Percentiles rank a stretch among this genome's conserved stretches.
Evolutionary conservation across 2,888 invertebrate genomes (phyloP).

Genomic region (Pedicia rivosa): DNA sequence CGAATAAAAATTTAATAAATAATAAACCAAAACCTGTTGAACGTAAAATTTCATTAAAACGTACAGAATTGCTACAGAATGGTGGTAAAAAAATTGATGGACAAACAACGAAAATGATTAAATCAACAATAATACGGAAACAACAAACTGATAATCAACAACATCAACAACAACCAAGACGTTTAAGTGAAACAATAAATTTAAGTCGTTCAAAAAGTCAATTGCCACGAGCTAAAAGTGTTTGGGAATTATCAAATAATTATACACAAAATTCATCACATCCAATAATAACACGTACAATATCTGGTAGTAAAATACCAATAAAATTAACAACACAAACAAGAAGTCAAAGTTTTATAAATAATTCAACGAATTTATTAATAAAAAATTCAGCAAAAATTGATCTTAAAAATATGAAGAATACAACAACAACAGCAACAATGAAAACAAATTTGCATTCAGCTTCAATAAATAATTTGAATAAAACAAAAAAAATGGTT

Average conservation of each 20-base stretch:
- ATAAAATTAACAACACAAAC: slow-evolving; percentile 24
- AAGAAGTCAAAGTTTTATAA: slow-evolving; percentile 21
- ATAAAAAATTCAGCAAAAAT: too few relatives aligned
- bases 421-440: too few relatives aligned
- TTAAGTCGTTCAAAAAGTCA: slow-evolving; percentile 13
- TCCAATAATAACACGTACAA: slow-evolving; percentile 20
- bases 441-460: neutral
- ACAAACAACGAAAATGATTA: neutral
- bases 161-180: slow-evolving; percentile 17
- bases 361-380: neutral
- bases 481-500: neutral
- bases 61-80: neutral
- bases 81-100: too few relatives aligned
- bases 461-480: neutral
- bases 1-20: too few relatives aligned
- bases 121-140: too few relatives aligned
- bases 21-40: slow-evolving; percentile 1
- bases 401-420: neutral
- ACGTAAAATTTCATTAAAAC: neutral
- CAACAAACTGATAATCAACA: too few relatives aligned
- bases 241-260: slow-evolving; percentile 34
- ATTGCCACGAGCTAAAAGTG: slow-evolving; percentile 37
- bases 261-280: neutral
- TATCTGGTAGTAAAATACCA: slow-evolving; percentile 45
- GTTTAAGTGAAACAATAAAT: slow-evolving; percentile 33